Conservation (phyloP, 2,797 vertebrate species). For the Numenius phaeopus region DNA sequence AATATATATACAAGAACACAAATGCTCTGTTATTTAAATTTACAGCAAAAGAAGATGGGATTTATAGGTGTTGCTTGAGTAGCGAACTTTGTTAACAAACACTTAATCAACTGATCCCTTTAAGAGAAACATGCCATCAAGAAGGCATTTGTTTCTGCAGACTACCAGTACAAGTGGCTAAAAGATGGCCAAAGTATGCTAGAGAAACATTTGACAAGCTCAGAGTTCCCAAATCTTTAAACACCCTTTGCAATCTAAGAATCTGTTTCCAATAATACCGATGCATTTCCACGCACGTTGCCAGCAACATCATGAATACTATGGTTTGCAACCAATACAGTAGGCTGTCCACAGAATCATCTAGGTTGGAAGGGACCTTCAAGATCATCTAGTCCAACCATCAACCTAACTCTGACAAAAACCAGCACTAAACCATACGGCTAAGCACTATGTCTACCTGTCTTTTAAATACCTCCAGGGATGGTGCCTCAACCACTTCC, state of each 20-base stretch:
- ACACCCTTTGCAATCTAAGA: neutral
- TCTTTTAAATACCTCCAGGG: too few species aligned
- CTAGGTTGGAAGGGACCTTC: too few species aligned
- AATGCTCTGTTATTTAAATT: neutral
- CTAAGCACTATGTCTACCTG: too few species aligned
- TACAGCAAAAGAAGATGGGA: neutral
- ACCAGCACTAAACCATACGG: too few species aligned
- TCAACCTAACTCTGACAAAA: too few species aligned
- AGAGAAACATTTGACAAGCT: neutral
- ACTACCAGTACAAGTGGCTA: neutral
- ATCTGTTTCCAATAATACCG: rapidly evolving
- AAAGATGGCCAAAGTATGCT: neutral
- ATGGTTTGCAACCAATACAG: neutral
- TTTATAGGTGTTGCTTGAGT: neutral
- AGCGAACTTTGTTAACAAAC: neutral
- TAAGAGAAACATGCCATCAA: neutral
- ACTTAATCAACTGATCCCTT: neutral
- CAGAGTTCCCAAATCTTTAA: neutral
- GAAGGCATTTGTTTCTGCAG: neutral
- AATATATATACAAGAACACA: neutral
- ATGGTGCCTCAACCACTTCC: too few species aligned
- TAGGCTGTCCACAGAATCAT: neutral
- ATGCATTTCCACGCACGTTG: rapidly evolving
- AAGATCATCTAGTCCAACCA: too few species aligned
- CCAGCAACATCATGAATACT: neutral